phyloP scores from a whole-genome alignment of 2,888 invertebrate species.

The Brassicogethes aeneus region DNA sequence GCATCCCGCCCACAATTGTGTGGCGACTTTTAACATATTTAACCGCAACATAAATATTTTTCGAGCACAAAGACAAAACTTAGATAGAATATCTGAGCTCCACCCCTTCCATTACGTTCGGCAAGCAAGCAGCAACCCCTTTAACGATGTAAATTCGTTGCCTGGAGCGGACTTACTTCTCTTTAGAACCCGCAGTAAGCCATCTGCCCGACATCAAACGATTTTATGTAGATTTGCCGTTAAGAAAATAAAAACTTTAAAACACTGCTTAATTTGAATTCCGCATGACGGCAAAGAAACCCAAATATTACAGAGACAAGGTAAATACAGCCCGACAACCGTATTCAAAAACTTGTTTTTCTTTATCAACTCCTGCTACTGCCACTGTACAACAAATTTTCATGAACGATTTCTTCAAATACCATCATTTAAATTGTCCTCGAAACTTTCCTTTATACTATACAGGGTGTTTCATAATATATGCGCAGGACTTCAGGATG shows the following conservation, averaged over 20 bases:
- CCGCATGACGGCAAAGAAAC: constrained; percentile 33
- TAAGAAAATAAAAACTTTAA: constrained; percentile 42
- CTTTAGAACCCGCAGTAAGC: constrained; percentile 19
- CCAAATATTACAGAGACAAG: constrained; percentile 18
- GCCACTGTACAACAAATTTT: too few species aligned
- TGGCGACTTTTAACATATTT: constrained; percentile 20
- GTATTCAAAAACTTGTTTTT: background rate
- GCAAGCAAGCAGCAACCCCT: constrained; percentile 27
- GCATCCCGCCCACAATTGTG: constrained; percentile 18
- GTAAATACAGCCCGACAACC: background rate
- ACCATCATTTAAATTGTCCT: too few species aligned
- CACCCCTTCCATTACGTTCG: constrained; percentile 28
- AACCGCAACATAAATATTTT: constrained; percentile 39
- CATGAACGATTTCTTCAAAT: too few species aligned
- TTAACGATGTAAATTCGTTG: constrained; percentile 39
- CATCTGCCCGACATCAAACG: constrained; percentile 38
- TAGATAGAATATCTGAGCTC: constrained; percentile 38
- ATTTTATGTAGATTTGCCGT: constrained; percentile 39
- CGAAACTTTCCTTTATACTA: too few species aligned
- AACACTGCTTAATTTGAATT: constrained; percentile 38
- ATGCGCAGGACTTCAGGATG: too few species aligned
- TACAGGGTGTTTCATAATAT: too few species aligned
- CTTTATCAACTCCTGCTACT: background rate
- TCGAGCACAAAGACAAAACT: constrained; percentile 41
- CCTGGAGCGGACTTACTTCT: constrained; percentile 27